These are phyloP conservation scores for Cyclophora punctaria DNA, from an alignment of 2,888 invertebrate genomes.

Conservation along the genomic window DNA sequence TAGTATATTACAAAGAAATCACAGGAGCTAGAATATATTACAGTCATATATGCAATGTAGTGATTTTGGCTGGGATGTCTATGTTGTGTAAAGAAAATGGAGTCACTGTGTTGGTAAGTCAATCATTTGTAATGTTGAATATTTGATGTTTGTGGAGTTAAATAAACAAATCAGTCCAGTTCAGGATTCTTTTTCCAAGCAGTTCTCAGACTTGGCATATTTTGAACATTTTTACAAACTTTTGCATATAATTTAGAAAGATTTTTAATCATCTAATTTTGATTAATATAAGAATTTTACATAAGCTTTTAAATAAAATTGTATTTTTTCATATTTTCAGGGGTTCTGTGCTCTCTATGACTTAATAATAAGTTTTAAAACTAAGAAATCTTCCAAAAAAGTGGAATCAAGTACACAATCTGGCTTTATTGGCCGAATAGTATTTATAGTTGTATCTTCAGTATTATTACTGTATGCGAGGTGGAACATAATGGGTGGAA, in stretches of 20 bases:
- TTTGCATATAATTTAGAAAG: no score
- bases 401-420: not conserved
- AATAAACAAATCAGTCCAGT: no score
- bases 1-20: conserved; percentile 74
- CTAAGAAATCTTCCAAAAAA: conserved; percentile 13
- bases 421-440: conserved; percentile 59
- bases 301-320: not conserved
- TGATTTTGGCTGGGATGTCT: conserved; percentile 75
- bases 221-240: no score
- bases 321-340: conserved; percentile 45
- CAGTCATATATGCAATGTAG: conserved; percentile 36
- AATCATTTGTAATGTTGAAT: not conserved
- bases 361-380: conserved; percentile 46
- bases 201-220: no score
- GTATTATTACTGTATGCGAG: conserved; percentile 77
- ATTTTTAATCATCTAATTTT: no score
- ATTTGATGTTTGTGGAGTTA: no score
- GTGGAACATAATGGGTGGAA: conserved; percentile 86
- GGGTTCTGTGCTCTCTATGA: conserved; percentile 82
- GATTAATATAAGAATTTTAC: no score
- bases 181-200: no score
- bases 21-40: conserved; percentile 19
- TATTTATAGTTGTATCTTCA: conserved; percentile 62
- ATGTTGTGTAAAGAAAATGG: conserved; percentile 97
- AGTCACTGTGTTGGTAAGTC: conserved; percentile 85